Percentiles rank a stretch among this genome's conserved stretches.
Evolutionary conservation across 1,140 invertebrate species (phyloP).

Genomic region (Chymomyza costata): DNA sequence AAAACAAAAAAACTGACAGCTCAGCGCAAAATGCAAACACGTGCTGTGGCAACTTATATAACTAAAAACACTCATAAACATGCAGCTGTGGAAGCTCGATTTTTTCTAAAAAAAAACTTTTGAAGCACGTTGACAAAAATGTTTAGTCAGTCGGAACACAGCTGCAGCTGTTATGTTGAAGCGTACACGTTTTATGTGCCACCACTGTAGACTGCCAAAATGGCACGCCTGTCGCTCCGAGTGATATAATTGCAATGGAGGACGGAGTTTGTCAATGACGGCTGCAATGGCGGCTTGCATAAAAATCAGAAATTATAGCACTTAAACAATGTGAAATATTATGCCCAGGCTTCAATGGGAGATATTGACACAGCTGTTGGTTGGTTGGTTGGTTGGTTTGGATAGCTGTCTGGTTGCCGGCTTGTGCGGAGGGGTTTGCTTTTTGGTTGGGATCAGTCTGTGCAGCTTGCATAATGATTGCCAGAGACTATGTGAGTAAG

Average conservation of each 20-base stretch:
- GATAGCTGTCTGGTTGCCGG: too few relatives aligned
- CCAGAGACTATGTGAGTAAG: too few relatives aligned
- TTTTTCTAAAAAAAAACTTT: too few relatives aligned
- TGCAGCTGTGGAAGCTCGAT: too few relatives aligned
- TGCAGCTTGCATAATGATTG: not conserved
- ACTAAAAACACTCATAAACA: too few relatives aligned
- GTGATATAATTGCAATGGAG: slow-evolving; percentile 48
- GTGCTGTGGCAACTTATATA: too few relatives aligned
- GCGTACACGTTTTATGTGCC: too few relatives aligned
- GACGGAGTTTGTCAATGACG: slow-evolving; percentile 6
- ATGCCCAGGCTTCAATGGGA: slow-evolving; percentile 7
- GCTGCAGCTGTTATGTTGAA: slow-evolving; percentile 6
- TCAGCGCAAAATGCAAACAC: too few relatives aligned
- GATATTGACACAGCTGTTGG: not conserved
- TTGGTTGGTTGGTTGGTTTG: too few relatives aligned
- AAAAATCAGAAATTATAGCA: slow-evolving; percentile 47
- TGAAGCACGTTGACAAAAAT: slow-evolving; percentile 8
- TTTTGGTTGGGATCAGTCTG: slow-evolving; percentile 1
- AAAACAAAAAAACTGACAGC: too few relatives aligned
- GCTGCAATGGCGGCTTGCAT: slow-evolving; percentile 39
- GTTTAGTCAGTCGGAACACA: slow-evolving; percentile 5
- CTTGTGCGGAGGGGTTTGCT: too few relatives aligned
- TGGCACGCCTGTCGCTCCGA: slow-evolving; percentile 9
- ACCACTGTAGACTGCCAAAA: too few relatives aligned
- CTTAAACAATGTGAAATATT: slow-evolving; percentile 45